A percentile compares a stretch with the other conserved stretches of the same genome.
Conservation (phyloP, 2,113 vertebrate species). For the Aegotheles bennettii region DNA sequence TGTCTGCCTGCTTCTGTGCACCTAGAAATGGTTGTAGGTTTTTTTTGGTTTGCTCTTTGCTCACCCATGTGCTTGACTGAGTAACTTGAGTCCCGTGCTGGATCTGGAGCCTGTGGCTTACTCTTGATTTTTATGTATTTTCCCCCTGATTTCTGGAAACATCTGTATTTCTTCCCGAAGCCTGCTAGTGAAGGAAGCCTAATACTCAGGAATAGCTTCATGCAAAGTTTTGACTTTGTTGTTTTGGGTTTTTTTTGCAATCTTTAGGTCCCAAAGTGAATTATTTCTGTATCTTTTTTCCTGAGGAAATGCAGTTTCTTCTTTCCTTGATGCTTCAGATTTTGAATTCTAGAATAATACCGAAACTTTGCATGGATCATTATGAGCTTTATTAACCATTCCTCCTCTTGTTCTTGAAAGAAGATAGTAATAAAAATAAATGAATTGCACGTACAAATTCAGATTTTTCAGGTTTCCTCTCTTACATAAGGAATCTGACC, state of each 20-base stretch:
- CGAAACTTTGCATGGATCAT: not conserved
- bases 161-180: not conserved
- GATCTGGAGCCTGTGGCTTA: not conserved
- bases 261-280: not conserved
- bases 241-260: not conserved
- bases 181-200: not conserved
- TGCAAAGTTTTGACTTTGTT: not conserved
- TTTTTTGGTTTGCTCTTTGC: not conserved
- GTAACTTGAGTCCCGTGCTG: not conserved
- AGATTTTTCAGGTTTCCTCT: not conserved
- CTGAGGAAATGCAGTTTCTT: not conserved
- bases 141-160: not conserved
- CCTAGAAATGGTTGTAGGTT: not conserved
- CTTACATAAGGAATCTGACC: not conserved
- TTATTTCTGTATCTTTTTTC: not conserved
- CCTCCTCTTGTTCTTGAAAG: not conserved
- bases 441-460: not conserved
- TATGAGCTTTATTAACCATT: not conserved
- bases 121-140: not conserved
- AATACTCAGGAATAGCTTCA: not conserved
- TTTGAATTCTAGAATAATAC: not conserved
- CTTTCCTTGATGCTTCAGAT: not conserved
- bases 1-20: not conserved
- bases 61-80: not conserved
- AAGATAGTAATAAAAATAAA: not conserved